These are phyloP conservation scores for Anabacerthia variegaticeps DNA, from an alignment of 2,797 vertebrate species.

Conservation along the genomic window DNA sequence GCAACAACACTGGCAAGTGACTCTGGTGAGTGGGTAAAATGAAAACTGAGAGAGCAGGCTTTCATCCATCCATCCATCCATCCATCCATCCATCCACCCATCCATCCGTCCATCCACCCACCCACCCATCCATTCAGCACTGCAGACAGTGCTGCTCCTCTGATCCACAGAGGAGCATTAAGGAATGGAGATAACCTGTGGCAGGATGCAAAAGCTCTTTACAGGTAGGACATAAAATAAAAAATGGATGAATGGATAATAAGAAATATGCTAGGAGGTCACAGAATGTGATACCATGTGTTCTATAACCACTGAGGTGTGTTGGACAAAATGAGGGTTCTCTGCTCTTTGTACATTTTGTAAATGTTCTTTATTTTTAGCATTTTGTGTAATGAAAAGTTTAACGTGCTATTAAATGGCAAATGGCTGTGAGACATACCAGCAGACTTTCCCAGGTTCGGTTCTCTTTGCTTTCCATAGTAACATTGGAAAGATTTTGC, in stretches of 20 bases:
- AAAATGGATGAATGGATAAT: neutral
- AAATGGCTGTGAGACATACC: neutral
- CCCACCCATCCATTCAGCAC: neutral
- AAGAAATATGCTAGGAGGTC: neutral
- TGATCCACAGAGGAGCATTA: neutral
- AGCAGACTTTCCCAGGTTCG: neutral
- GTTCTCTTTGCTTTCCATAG: neutral
- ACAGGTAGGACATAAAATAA: neutral
- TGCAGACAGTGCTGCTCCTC: neutral
- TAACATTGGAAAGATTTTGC: neutral
- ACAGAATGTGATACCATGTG: neutral
- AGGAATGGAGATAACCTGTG: neutral
- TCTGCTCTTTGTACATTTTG: neutral
- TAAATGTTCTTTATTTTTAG: neutral
- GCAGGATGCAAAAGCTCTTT: neutral
- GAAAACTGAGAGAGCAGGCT: neutral
- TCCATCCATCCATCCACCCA: too few species aligned
- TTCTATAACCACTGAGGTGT: neutral
- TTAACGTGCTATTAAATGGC: neutral
- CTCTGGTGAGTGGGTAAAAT: neutral
- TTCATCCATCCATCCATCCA: too few species aligned
- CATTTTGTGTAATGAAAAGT: neutral
- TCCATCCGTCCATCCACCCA: neutral
- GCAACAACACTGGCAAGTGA: neutral
- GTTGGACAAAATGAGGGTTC: neutral